Evolutionary conservation across 2,797 vertebrate species (phyloP).

Genomic region (Onychomys arenicola): DNA sequence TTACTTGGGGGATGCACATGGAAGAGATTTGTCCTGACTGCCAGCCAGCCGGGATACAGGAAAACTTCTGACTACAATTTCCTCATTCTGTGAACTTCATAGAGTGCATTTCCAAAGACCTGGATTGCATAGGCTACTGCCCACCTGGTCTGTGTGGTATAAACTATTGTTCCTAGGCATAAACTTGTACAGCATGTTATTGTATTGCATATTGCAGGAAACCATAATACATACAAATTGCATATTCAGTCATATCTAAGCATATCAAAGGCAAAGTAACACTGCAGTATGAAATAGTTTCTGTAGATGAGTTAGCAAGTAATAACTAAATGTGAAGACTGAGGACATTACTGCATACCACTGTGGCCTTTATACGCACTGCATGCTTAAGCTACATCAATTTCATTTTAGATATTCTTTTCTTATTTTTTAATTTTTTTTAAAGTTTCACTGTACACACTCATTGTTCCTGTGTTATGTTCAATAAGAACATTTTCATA

Average conservation of each 20-base stretch:
- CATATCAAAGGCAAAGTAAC: neutral
- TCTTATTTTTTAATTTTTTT: neutral
- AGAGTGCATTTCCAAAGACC: neutral
- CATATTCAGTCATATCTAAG: neutral
- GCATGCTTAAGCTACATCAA: neutral
- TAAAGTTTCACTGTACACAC: neutral
- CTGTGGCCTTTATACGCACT: neutral
- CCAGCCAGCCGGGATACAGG: too few species aligned
- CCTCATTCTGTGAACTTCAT: neutral
- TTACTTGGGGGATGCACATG: too few species aligned
- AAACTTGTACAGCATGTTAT: neutral
- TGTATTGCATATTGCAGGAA: neutral
- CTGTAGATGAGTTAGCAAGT: neutral
- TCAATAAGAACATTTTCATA: neutral
- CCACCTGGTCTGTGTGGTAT: too few species aligned
- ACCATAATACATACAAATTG: neutral
- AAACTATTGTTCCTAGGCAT: neutral
- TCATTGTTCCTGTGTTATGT: neutral
- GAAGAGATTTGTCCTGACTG: too few species aligned
- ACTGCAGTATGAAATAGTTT: neutral
- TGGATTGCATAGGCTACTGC: neutral
- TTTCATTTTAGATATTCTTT: neutral
- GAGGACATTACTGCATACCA: too few species aligned
- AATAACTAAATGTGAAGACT: neutral
- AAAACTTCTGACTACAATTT: too few species aligned